phyloP scores from a whole-genome alignment of 2,888 invertebrate genomes.

The Lepidocyrtinus sp. region DNA sequence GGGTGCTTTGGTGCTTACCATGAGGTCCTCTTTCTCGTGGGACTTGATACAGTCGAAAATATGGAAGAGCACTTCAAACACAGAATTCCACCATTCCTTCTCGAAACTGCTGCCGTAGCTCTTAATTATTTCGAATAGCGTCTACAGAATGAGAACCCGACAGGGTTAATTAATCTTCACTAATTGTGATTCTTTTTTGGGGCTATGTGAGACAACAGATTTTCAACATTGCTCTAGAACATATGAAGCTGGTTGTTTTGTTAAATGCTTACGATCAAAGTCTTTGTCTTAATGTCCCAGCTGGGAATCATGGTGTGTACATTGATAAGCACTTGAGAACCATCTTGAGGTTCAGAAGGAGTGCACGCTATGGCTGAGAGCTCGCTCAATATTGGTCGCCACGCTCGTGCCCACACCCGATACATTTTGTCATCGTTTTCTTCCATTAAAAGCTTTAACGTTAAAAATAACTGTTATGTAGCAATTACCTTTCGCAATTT shows the following conservation, averaged over 20 bases:
- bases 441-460: constrained; percentile 47
- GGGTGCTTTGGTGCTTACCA: too few species aligned
- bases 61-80: constrained; percentile 59
- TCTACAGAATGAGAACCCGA: constrained; percentile 49
- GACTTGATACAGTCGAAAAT: constrained; percentile 57
- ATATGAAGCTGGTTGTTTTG: too few species aligned
- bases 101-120: constrained; percentile 56
- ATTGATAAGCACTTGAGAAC: constrained; percentile 19
- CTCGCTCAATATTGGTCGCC: constrained; percentile 60
- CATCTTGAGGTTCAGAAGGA: neutral
- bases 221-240: too few species aligned
- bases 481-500: neutral
- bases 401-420: constrained; percentile 58
- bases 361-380: constrained; percentile 45
- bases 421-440: constrained; percentile 49
- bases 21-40: constrained; percentile 51
- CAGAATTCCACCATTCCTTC: constrained; percentile 60
- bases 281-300: constrained; percentile 58
- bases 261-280: constrained; percentile 56
- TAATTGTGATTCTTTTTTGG: too few species aligned
- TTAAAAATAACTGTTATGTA: constrained; percentile 5
- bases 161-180: too few species aligned
- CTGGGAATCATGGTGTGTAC: constrained; percentile 22
- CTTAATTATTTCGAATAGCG: constrained; percentile 63
- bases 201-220: neutral